phyloP scores from a whole-genome alignment of 2,113 vertebrate genomes.

The Clarias batrachus region DNA sequence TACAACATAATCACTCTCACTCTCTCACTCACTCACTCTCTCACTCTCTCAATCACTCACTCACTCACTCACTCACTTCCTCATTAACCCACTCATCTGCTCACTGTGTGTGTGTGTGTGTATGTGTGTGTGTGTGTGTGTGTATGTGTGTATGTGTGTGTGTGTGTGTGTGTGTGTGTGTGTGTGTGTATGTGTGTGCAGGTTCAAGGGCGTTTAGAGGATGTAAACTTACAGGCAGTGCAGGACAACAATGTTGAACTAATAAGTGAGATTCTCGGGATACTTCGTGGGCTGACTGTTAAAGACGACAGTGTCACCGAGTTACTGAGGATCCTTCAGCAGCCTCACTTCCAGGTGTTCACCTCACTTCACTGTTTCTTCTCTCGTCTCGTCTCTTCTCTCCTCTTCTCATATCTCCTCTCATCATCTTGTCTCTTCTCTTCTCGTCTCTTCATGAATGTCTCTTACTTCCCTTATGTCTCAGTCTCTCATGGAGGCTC shows the following conservation, averaged over 20 bases:
- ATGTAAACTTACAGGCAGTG: constrained; percentile 94
- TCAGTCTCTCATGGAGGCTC: constrained; percentile 93
- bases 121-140: background rate
- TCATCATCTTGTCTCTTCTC: background rate
- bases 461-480: background rate
- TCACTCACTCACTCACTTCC: no score
- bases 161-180: background rate
- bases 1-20: background rate
- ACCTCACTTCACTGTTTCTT: background rate
- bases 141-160: background rate
- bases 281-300: constrained; percentile 83
- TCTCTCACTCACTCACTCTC: background rate
- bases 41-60: no score
- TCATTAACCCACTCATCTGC: background rate
- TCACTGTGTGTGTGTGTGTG: background rate
- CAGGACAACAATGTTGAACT: constrained; percentile 96
- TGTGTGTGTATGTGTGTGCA: constrained; percentile 60
- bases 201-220: constrained; percentile 92
- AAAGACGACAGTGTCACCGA: constrained; percentile 87
- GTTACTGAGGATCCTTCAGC: constrained; percentile 88
- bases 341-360: constrained; percentile 95
- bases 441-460: background rate
- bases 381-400: no score
- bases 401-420: background rate
- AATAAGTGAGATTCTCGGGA: constrained; percentile 94